These are phyloP conservation scores for Rhinophrynus dorsalis DNA, from an alignment of 2,797 vertebrate genomes.

Conservation along the genomic window DNA sequence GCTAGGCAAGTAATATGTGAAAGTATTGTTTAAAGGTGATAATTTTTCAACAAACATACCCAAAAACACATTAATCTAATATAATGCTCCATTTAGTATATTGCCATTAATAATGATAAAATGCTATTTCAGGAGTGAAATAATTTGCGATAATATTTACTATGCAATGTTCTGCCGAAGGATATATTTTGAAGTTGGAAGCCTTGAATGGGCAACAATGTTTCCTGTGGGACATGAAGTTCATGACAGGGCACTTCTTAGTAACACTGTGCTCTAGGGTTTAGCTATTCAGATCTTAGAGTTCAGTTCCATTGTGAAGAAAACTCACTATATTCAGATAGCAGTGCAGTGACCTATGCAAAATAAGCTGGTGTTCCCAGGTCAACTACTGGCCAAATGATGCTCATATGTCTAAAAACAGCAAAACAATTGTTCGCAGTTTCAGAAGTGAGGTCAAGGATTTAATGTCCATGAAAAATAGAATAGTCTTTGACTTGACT, in stretches of 20 bases:
- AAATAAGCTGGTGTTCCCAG: background rate
- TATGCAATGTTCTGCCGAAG: background rate
- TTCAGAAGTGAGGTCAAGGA: slow-evolving; percentile 7
- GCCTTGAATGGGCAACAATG: background rate
- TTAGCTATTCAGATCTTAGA: slow-evolving; percentile 28
- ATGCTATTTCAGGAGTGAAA: too few species aligned
- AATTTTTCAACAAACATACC: too few species aligned
- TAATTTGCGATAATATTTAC: too few species aligned
- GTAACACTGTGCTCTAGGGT: background rate
- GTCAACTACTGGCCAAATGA: slow-evolving; percentile 11
- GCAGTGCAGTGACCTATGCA: slow-evolving; percentile 14
- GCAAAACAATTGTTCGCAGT: background rate
- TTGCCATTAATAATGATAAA: too few species aligned
- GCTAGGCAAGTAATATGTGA: too few species aligned
- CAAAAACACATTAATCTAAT: too few species aligned
- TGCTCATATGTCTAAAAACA: slow-evolving; percentile 3
- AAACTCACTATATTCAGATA: slow-evolving; percentile 7
- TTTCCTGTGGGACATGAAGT: background rate
- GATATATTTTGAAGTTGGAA: slow-evolving; percentile 12
- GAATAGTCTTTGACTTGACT: background rate
- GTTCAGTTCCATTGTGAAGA: background rate
- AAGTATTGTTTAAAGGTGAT: too few species aligned
- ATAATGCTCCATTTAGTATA: too few species aligned
- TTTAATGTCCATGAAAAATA: background rate
- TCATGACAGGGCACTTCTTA: background rate